These are phyloP conservation scores for Eupeodes latifasciatus DNA, from an alignment of 2,888 invertebrate species.

Conservation along the genomic window DNA sequence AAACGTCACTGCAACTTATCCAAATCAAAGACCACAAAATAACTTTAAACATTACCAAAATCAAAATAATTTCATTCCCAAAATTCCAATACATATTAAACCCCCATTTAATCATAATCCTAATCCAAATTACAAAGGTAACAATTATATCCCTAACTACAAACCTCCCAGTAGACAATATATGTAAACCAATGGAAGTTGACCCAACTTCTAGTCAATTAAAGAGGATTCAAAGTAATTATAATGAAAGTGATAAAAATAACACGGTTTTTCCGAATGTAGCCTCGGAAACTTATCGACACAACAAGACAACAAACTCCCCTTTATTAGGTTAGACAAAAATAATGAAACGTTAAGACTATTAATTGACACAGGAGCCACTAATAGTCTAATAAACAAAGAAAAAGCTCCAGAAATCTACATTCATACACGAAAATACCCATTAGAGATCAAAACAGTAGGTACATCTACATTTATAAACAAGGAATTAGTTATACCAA, in stretches of 20 bases:
- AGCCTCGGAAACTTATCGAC: conserved; percentile 15
- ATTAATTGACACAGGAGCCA: too few species aligned
- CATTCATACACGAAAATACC: neutral
- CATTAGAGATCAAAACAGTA: conserved; percentile 22
- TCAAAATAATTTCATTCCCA: too few species aligned
- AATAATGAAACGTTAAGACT: too few species aligned
- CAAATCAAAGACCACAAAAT: too few species aligned
- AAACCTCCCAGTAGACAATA: conserved; percentile 4
- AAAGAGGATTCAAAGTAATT: conserved; percentile 7
- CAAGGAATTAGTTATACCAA: too few species aligned
- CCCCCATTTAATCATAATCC: conserved; percentile 8
- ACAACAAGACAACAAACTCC: conserved; percentile 17
- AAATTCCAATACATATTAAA: conserved; percentile 1
- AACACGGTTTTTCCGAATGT: too few species aligned
- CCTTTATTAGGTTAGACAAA: neutral
- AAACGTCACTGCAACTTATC: too few species aligned
- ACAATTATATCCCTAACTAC: conserved; percentile 4
- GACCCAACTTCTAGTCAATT: conserved; percentile 4
- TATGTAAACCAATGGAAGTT: conserved; percentile 5
- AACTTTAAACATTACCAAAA: too few species aligned
- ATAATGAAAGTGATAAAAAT: conserved; percentile 15
- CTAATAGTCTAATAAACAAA: too few species aligned
- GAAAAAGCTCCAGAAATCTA: neutral
- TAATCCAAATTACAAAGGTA: conserved; percentile 18
- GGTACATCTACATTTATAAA: neutral